phyloP scores from a whole-genome alignment of 1,140 invertebrate genomes.

The Rhizoglyphus robini region DNA sequence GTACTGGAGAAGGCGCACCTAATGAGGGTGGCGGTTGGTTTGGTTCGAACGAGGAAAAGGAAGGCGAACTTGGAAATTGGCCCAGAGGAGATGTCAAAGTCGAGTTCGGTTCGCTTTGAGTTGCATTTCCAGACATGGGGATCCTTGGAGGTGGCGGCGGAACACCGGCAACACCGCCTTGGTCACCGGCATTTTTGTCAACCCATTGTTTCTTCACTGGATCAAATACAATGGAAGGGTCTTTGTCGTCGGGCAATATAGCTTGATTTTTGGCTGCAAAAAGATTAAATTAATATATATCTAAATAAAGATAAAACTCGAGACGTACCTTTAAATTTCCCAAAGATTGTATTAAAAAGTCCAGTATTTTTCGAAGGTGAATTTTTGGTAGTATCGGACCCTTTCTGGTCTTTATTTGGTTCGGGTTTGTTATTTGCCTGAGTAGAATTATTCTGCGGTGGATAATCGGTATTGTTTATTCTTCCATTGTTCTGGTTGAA shows the following conservation, averaged over 20 bases:
- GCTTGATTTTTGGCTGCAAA: constrained; percentile 13
- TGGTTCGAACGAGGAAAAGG: neutral
- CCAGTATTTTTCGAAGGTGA: constrained; percentile 11
- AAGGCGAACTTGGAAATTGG: neutral
- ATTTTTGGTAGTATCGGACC: neutral
- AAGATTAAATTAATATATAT: neutral
- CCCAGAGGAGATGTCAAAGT: neutral
- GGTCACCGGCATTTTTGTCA: constrained; percentile 12
- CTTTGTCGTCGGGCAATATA: constrained; percentile 19
- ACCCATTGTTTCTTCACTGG: constrained; percentile 16
- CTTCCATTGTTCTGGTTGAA: neutral
- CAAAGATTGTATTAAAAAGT: neutral
- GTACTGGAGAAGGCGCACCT: neutral
- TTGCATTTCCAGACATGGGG: neutral
- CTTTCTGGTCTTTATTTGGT: neutral
- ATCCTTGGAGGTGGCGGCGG: constrained; percentile 18
- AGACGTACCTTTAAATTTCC: constrained; percentile 10
- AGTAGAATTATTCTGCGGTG: neutral
- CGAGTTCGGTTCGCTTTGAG: neutral
- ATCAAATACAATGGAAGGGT: constrained; percentile 18
- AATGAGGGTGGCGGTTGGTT: neutral
- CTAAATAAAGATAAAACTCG: neutral
- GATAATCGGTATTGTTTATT: neutral
- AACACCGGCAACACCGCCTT: neutral
- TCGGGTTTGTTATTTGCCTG: neutral